Percentiles rank a stretch among this genome's conserved stretches.
Conservation (phyloP, 1,140 invertebrate genomes). For the Drosophila teissieri region DNA sequence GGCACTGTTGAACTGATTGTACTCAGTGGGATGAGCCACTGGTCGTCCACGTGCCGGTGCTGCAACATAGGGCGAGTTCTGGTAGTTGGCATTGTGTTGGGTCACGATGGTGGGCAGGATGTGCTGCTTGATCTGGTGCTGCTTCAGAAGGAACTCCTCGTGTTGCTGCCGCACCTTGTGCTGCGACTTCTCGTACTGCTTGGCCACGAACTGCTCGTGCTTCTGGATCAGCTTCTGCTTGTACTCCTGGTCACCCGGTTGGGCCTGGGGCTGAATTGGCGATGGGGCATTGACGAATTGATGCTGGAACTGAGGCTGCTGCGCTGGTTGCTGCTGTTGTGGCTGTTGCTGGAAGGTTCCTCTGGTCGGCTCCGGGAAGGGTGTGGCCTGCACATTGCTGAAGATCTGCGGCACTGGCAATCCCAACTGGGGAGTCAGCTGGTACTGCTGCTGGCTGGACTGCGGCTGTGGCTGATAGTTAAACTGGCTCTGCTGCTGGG, state of each 20-base stretch:
- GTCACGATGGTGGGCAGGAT: conserved; percentile 74
- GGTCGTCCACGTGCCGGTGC: conserved; percentile 70
- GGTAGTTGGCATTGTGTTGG: conserved; percentile 77
- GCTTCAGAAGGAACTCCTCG: conserved; percentile 87
- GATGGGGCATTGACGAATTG: conserved; percentile 85
- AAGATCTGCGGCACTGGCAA: conserved; percentile 74
- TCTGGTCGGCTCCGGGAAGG: conserved; percentile 79
- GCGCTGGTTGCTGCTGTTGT: conserved; percentile 76
- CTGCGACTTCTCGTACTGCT: conserved; percentile 89
- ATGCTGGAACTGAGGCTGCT: conserved; percentile 85
- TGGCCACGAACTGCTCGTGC: conserved; percentile 89
- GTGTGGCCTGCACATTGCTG: conserved; percentile 72
- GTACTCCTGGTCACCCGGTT: conserved; percentile 86
- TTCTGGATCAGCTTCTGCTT: conserved; percentile 88
- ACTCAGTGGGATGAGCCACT: conserved; percentile 84
- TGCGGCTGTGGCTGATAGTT: conserved; percentile 30
- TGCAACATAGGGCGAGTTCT: conserved; percentile 56
- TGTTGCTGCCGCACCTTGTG: conserved; percentile 88
- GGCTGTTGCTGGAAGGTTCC: conserved; percentile 67
- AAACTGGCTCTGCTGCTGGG: conserved; percentile 60
- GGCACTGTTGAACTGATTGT: conserved; percentile 84
- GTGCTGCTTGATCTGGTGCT: conserved; percentile 87
- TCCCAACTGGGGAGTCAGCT: conserved; percentile 69
- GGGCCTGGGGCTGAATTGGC: conserved; percentile 79
- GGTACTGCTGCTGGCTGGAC: conserved; percentile 53